Evolutionary conservation across 2,888 invertebrate species (phyloP), one percentile per base, ranked within the genome.

Genomic region (Parnassius mnemosyne): DNA sequence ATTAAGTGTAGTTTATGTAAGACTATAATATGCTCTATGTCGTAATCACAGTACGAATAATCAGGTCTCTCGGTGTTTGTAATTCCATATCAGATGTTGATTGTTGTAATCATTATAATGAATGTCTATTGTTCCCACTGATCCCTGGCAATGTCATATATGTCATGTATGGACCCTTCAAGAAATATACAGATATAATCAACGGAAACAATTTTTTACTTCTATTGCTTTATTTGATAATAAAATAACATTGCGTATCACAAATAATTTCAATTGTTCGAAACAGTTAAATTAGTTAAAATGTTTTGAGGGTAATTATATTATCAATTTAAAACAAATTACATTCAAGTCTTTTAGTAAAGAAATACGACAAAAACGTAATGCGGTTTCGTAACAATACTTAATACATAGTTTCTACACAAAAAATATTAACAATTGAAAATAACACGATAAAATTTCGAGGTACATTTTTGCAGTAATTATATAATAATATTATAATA

Each of bases 101-200:
- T 52, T 54, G 44, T 43, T 54, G 57, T 62, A 34, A 61, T 61
- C 11, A 20, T n/a, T 53, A 53, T 60, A 54, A 42, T 56, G 41
- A 59, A 59, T 52, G 59, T 56, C 41, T 11, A 46, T 13, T 55
- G 55, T 59, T 34, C 55, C 49, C 52, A 63, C 46, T 63, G 58
- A 57, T 51, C 58, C 57, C 44, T 25, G 11, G 44, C 44, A 51
- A 61, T 52, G 54, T 57, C 46, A 63, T 66, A 60, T 54, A 62
- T 61, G 49, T 54, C 44, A n/a, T 56, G 43, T 65, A 64, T 67
- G 53, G 64, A 65, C 62, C 64, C 55, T 63, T 59, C 65, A 64
- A 61, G 61, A 65, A 65, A 68, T 62, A 59, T 49, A 69, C 65
- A 67, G 53, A 65, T 65, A 64, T 71, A 67, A 69, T 67, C 66